Percentiles rank a stretch among this genome's conserved stretches.
Conservation (phyloP, 2,888 invertebrate genomes). For the Phyto melanocephala region DNA sequence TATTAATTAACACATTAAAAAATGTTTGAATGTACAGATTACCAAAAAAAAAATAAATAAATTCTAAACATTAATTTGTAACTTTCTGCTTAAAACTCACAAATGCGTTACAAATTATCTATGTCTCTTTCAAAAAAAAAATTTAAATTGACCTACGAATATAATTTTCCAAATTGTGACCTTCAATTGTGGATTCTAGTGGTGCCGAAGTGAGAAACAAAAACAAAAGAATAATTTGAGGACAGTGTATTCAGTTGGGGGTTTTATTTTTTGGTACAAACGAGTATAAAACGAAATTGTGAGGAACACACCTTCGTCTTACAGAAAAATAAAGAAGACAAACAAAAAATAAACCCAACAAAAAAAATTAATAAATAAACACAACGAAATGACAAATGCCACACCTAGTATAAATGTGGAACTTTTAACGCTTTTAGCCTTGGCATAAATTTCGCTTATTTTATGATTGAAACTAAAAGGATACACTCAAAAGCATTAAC, state of each 20-base stretch:
- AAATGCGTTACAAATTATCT: no score
- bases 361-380: background rate
- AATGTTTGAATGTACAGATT: no score
- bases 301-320: conserved; percentile 51
- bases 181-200: background rate
- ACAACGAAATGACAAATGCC: conserved; percentile 25
- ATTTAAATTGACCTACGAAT: no score
- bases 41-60: no score
- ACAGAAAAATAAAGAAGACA: conserved; percentile 13
- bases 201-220: background rate
- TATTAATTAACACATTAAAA: no score
- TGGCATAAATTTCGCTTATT: conserved; percentile 30
- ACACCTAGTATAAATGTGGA: conserved; percentile 28
- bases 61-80: no score
- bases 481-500: conserved; percentile 6
- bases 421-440: conserved; percentile 16
- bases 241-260: conserved; percentile 14
- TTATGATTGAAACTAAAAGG: conserved; percentile 33
- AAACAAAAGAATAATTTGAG: conserved; percentile 45
- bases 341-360: background rate
- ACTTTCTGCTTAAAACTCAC: no score
- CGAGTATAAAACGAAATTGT: background rate
- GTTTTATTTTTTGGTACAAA: background rate
- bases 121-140: no score
- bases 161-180: background rate